Evolutionary conservation across 2,888 invertebrate species (phyloP), one percentile per base, ranked within the genome.

Genomic region (Stenurella melanura): DNA sequence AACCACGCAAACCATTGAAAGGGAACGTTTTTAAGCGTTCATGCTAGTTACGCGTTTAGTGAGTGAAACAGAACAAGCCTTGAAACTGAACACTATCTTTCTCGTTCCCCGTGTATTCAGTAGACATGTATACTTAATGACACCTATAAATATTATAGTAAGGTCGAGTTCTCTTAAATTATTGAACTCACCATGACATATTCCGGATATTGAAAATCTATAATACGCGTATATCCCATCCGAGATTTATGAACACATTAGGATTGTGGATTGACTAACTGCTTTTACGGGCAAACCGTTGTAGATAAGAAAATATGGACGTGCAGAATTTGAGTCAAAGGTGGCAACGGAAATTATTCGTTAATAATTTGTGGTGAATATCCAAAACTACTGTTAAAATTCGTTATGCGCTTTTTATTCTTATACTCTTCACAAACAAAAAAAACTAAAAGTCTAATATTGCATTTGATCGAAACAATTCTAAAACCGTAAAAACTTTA

Each of bases 91-190:
- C 1, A 42, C 3, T n/a, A n/a, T n/a, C 50, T n/a, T 50, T n/a
- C 6, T n/a, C n/a, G n/a, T 50, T 50, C 50, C n/a, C n/a, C n/a
- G 6, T 50, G n/a, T n/a, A 15, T n/a, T 50, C n/a, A 15, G 50
- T n/a, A 15, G 50, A 50, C 50, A 6, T 50, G 50, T 50, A 50
- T n/a, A n/a, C n/a, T 50, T 50, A 50, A 50, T 50, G 50, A n/a
- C n/a, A 50, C 50, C 50, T 50, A 50, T 50, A 50, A 50, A 50
- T 50, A 50, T 50, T 50, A 50, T n/a, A 50, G n/a, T 50, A 50
- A 50, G 50, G 50, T 50, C 50, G 50, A 50, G n/a, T 50, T 6
- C 50, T n/a, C 15, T 50, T 50, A 50, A 50, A 50, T 50, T 50
- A 50, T 50, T 50, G n/a, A 50, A 6, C n/a, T 50, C 50, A 5